Evolutionary conservation across 2,113 vertebrate species (phyloP).

Genomic region (Apodemus speciosus): DNA sequence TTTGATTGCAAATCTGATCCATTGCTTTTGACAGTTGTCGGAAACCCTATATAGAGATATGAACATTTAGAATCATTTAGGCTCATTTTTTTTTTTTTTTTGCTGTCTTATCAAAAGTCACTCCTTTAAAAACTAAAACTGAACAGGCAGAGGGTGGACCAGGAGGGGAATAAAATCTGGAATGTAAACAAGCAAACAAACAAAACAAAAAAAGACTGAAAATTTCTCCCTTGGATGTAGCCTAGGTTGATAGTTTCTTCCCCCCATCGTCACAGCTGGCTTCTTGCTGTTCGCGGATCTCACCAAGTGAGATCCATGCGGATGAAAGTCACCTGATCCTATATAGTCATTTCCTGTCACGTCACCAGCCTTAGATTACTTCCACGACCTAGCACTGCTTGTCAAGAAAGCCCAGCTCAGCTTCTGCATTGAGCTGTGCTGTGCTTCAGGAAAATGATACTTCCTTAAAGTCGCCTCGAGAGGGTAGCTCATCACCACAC

Average conservation of each 20-base stretch:
- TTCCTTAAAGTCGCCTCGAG: constrained; percentile 69
- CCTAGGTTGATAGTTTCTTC: constrained; percentile 82
- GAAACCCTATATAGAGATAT: constrained; percentile 74
- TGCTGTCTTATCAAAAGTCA: constrained; percentile 81
- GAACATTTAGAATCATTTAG: constrained; percentile 73
- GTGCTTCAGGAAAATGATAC: constrained; percentile 80
- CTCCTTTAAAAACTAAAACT: constrained; percentile 63
- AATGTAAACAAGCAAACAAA: too few relatives aligned
- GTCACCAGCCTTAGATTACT: constrained; percentile 86
- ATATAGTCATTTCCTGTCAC: constrained; percentile 90
- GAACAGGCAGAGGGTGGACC: too few relatives aligned
- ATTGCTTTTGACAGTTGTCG: constrained; percentile 81
- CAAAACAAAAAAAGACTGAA: constrained; percentile 6
- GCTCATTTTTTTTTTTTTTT: constrained; percentile 66
- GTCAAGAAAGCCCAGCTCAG: constrained; percentile 81
- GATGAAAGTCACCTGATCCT: constrained; percentile 89
- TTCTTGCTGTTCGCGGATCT: constrained; percentile 88
- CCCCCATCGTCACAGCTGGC: constrained; percentile 86
- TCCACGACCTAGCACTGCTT: constrained; percentile 77
- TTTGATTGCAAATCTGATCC: constrained; percentile 84
- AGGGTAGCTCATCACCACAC: constrained; percentile 64
- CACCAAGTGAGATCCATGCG: constrained; percentile 88
- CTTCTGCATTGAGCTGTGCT: constrained; percentile 81
- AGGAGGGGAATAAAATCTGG: too few relatives aligned
- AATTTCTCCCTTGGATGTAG: constrained; percentile 79